Percentiles rank a stretch among this genome's conserved stretches.
These are phyloP conservation scores for Greenwoodochromis staneri DNA, from an alignment of 2,113 vertebrate species.

Conservation along the genomic window DNA sequence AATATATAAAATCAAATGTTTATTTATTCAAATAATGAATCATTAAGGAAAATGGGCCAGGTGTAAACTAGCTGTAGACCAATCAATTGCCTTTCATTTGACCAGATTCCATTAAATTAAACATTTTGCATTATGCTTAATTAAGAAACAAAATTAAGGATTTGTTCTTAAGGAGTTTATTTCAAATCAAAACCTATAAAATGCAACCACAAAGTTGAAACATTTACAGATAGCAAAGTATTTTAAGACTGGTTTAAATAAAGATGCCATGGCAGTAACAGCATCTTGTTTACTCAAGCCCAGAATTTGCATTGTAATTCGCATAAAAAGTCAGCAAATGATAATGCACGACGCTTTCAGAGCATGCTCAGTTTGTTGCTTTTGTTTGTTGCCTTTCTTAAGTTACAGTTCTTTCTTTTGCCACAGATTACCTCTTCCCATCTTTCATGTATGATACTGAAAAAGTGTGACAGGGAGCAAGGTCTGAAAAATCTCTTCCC, in stretches of 20 bases:
- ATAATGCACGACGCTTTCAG: background rate
- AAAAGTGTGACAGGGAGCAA: background rate
- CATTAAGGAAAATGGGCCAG: background rate
- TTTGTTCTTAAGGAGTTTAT: background rate
- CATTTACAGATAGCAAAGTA: background rate
- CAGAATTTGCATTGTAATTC: background rate
- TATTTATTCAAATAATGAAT: background rate
- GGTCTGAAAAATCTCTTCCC: background rate
- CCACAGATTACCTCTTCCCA: background rate
- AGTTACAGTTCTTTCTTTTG: background rate
- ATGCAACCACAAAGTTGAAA: background rate
- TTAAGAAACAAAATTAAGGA: background rate
- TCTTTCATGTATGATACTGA: background rate
- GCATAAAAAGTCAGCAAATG: background rate
- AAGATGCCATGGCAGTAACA: background rate
- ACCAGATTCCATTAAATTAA: background rate
- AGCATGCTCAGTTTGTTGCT: background rate
- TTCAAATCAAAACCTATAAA: background rate
- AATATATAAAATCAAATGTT: background rate
- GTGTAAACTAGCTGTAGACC: background rate
- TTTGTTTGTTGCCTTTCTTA: background rate
- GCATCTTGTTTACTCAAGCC: background rate
- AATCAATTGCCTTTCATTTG: background rate
- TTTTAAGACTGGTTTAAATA: background rate
- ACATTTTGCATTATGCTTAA: background rate